Conservation (phyloP, 2,113 vertebrate genomes). For the Toxostoma redivivum region DNA sequence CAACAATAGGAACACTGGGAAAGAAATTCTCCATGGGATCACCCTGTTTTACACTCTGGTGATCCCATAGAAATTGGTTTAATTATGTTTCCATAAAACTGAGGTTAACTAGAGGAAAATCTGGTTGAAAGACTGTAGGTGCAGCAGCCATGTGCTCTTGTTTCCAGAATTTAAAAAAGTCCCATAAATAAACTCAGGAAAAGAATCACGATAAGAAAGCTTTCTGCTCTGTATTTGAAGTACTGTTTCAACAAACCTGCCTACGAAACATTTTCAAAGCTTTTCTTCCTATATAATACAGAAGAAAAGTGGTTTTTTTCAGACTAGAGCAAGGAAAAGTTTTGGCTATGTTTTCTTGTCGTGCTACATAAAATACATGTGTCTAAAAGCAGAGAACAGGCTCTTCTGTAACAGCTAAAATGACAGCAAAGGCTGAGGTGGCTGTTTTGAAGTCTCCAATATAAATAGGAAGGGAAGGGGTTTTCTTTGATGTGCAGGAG, state of each 20-base stretch:
- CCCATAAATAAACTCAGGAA: background rate
- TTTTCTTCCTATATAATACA: background rate
- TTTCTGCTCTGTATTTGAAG: background rate
- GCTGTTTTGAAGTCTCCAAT: background rate
- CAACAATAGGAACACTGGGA: background rate
- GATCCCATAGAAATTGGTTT: background rate
- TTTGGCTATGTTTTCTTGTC: constrained; percentile 6
- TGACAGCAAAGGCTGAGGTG: background rate
- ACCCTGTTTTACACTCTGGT: background rate
- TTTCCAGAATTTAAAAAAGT: background rate
- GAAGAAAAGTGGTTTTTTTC: background rate
- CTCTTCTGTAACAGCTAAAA: background rate
- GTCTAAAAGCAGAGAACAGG: background rate
- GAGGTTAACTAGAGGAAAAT: background rate
- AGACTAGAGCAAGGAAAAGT: background rate
- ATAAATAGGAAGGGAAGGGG: background rate
- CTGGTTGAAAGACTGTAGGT: background rate
- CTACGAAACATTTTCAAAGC: background rate
- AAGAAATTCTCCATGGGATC: background rate
- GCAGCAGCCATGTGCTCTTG: background rate
- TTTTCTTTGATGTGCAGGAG: background rate
- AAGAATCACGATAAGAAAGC: background rate
- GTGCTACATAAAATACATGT: background rate
- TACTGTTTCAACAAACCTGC: background rate
- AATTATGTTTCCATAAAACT: background rate